Evolutionary conservation across 2,797 vertebrate species (phyloP).

Genomic region (Microchirus variegatus): DNA sequence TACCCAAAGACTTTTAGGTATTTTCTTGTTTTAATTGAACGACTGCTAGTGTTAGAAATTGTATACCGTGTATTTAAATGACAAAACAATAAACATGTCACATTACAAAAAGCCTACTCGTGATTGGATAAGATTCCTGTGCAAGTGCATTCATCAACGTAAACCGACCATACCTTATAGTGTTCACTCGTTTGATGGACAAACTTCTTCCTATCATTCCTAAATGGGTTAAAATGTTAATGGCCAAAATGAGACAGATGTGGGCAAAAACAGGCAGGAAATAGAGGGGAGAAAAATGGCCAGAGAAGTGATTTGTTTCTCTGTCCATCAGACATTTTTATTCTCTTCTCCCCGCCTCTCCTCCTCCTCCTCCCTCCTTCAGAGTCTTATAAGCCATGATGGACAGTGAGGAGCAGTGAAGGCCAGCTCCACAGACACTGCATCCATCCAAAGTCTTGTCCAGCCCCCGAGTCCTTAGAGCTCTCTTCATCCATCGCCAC

Average conservation of each 20-base stretch:
- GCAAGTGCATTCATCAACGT: too few relatives aligned
- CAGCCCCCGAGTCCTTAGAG: slow-evolving; percentile 28
- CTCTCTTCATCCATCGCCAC: slow-evolving; percentile 34
- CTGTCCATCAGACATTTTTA: background rate
- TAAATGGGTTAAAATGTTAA: background rate
- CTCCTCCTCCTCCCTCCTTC: too few relatives aligned
- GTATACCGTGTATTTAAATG: too few relatives aligned
- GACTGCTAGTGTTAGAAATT: too few relatives aligned
- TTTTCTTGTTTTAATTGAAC: too few relatives aligned
- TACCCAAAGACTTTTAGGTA: too few relatives aligned
- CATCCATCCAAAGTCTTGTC: slow-evolving; percentile 31
- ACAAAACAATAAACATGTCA: too few relatives aligned
- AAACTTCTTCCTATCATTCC: too few relatives aligned
- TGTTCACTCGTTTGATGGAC: too few relatives aligned
- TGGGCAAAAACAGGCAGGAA: background rate
- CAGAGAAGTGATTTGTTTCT: slow-evolving; percentile 6
- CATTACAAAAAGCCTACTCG: too few relatives aligned
- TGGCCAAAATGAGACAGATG: background rate
- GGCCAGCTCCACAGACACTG: slow-evolving; percentile 4
- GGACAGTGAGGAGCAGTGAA: slow-evolving; percentile 14
- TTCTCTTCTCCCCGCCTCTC: background rate
- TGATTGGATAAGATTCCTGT: too few relatives aligned
- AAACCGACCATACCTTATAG: too few relatives aligned
- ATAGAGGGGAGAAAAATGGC: background rate
- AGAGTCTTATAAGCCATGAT: background rate